Conservation (phyloP, 1,140 invertebrate species). For the Magallana gigas region DNA sequence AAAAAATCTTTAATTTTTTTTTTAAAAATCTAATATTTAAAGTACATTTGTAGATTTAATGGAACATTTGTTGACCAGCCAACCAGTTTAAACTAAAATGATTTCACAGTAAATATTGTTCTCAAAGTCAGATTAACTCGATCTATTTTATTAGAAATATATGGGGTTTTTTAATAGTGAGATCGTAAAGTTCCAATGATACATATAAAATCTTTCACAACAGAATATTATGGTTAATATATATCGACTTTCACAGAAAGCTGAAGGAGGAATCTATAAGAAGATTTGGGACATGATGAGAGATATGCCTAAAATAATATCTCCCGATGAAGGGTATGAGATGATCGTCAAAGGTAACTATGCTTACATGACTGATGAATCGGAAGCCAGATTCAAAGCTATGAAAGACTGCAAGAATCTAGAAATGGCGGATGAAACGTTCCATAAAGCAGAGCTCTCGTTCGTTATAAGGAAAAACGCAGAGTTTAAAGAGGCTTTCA, state of each 20-base stretch:
- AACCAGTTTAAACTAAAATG: too few species aligned
- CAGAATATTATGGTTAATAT: too few species aligned
- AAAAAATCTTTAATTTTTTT: too few species aligned
- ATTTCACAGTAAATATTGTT: too few species aligned
- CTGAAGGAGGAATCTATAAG: constrained; percentile 47
- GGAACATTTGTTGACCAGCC: too few species aligned
- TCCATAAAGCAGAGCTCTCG: constrained; percentile 68
- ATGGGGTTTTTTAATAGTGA: too few species aligned
- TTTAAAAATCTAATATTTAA: too few species aligned
- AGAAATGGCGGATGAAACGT: constrained; percentile 66
- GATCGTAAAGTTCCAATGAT: too few species aligned
- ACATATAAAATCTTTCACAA: too few species aligned
- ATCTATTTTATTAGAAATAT: too few species aligned
- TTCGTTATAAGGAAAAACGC: constrained; percentile 67
- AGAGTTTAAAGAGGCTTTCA: constrained; percentile 60
- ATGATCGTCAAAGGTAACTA: constrained; percentile 50
- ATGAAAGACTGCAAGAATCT: constrained; percentile 62
- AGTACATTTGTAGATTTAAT: too few species aligned
- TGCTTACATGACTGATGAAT: constrained; percentile 60
- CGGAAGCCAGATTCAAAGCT: constrained; percentile 66
- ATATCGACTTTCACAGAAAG: not conserved
- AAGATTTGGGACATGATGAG: constrained; percentile 65
- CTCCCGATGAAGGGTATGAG: constrained; percentile 52
- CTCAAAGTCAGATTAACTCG: too few species aligned
- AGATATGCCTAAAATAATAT: constrained; percentile 57